Base-by-base conservation (phyloP, 2,113 vertebrate species). In the Notothenia coriiceps region DNA sequence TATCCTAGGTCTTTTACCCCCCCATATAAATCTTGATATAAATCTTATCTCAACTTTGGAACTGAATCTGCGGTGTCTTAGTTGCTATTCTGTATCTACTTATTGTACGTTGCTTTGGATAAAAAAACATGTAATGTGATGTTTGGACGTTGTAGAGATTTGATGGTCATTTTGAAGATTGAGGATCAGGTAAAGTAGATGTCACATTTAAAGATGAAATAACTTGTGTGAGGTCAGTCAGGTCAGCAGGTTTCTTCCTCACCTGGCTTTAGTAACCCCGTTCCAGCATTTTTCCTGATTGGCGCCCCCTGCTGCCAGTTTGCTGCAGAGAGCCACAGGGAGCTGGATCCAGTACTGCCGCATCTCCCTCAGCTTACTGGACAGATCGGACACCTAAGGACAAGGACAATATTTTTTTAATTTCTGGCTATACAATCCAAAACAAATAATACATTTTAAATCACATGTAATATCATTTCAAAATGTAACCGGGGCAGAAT, bases 281-380 rank as follows among this genome's bases (percentile, higher is more conserved):
- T 99, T 99, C 97, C 97, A 99, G 84, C 97, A 99, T 83, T 94
- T 96, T 65, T 98, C 96, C 0, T 97, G 96, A 0, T 80, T 92
- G 0, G 64, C 69, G 0, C 92, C 12, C 60, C 94, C 96, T 82
- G 94, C 89, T 62, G 95, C 93, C 75, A 97, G 47, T 90, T 92
- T 97, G 83, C 90, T 95, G 90, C 97, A 99, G 18, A 99, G 93
- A 0, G 84, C 92, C 15, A 94, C 49, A 0, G 97, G 96, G 6
- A 99, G 95, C 80, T 96, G 92, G 83, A 96, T 79, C 97, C 97
- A 99, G 92, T 97, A 97, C 52, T 96, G 96, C 85, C 95, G 95
- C 83, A 96, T 94, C 6, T 96, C 96, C 1, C 94, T 96, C 77
- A 99, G 94, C 81, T 97, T 97, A 69, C 93, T 94, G 93, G 96